Evolutionary conservation across 2,888 invertebrate genomes (phyloP).

Genomic region (Latheticus oryzae): DNA sequence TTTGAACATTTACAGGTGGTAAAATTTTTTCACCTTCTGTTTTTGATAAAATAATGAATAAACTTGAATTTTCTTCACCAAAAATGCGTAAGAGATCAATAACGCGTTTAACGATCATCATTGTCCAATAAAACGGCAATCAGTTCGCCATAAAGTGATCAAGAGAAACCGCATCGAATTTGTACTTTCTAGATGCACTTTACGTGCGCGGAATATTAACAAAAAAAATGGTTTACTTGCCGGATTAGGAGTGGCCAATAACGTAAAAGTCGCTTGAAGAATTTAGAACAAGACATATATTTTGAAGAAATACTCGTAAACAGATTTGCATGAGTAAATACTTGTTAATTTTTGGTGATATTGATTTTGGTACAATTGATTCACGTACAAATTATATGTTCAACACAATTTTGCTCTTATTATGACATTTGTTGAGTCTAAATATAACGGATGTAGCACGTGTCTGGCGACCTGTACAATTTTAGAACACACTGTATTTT

Average conservation of each 20-base stretch:
- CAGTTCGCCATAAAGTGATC: neutral
- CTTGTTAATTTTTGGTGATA: neutral
- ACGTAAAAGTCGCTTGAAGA: neutral
- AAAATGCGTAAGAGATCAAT: slow-evolving; percentile 7
- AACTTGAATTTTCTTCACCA: too few relatives aligned
- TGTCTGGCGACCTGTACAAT: neutral
- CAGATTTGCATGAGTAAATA: slow-evolving; percentile 13
- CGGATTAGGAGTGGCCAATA: too few relatives aligned
- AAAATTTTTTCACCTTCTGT: too few relatives aligned
- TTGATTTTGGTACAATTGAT: neutral
- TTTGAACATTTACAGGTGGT: too few relatives aligned
- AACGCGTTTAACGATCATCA: too few relatives aligned
- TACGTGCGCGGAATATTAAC: slow-evolving; percentile 3
- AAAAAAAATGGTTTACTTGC: too few relatives aligned
- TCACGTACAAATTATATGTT: too few relatives aligned
- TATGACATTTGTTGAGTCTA: too few relatives aligned
- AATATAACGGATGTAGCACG: too few relatives aligned
- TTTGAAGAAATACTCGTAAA: slow-evolving; percentile 12
- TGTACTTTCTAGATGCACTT: slow-evolving; percentile 4
- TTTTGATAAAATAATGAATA: too few relatives aligned
- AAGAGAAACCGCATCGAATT: slow-evolving; percentile 7
- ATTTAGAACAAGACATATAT: neutral
- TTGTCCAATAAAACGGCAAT: too few relatives aligned
- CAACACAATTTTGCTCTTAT: too few relatives aligned
- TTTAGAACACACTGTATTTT: slow-evolving; percentile 1